Evolutionary conservation across 1,140 invertebrate genomes (phyloP).

Genomic region (Neodiprion pinetum): DNA sequence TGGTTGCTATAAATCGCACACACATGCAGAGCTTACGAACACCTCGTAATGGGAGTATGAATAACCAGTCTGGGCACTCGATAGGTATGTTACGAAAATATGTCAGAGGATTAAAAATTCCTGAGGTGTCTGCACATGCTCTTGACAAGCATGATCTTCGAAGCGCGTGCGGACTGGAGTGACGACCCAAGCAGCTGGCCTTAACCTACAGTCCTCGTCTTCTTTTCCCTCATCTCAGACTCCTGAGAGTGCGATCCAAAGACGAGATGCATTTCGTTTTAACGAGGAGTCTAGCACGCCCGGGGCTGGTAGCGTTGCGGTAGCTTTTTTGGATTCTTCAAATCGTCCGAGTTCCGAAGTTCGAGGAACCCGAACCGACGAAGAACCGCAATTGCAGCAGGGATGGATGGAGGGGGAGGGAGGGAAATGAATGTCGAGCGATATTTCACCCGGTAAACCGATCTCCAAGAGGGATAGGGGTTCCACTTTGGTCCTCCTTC

Average conservation of each 20-base stretch:
- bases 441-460: too few species aligned
- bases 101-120: conserved; percentile 46
- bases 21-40: too few species aligned
- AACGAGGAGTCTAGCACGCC: neutral
- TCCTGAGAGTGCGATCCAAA: neutral
- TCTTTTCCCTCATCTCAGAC: neutral
- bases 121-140: neutral
- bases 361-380: neutral
- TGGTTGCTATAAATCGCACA: too few species aligned
- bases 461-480: too few species aligned
- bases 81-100: conserved; percentile 46
- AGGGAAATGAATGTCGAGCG: too few species aligned
- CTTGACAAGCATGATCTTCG: neutral
- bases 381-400: too few species aligned
- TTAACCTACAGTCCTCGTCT: neutral
- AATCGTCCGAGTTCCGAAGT: neutral
- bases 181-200: too few species aligned
- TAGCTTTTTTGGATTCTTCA: neutral
- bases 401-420: too few species aligned
- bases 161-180: neutral
- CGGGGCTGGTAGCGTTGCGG: neutral
- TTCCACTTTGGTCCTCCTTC: too few species aligned
- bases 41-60: too few species aligned
- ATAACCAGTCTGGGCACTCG: neutral
- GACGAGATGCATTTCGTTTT: neutral